phyloP scores from a whole-genome alignment of 2,888 invertebrate genomes.

The Allacma fusca region DNA sequence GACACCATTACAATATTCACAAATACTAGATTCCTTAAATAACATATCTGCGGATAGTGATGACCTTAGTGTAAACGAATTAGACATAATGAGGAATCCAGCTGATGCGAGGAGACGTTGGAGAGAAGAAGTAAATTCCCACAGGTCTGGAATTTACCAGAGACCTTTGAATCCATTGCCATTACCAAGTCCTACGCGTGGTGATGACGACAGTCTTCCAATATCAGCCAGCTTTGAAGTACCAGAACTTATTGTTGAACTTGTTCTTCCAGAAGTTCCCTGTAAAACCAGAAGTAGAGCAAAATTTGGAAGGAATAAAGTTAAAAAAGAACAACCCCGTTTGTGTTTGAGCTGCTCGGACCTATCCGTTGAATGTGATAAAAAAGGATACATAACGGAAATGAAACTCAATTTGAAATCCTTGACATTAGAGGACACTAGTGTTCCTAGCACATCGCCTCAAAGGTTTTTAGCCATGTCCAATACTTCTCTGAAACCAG shows the following conservation, averaged over 20 bases:
- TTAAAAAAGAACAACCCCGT: conserved; percentile 46
- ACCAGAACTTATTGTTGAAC: conserved; percentile 77
- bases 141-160: background rate
- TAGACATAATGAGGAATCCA: conserved; percentile 27
- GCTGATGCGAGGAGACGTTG: conserved; percentile 46
- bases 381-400: conserved; percentile 53
- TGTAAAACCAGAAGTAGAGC: background rate
- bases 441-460: conserved; percentile 78
- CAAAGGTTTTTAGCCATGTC: conserved; percentile 87
- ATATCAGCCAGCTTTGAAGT: conserved; percentile 75
- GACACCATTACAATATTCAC: conserved; percentile 87
- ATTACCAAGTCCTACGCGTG: conserved; percentile 58
- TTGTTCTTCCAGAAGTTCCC: conserved; percentile 63
- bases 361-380: conserved; percentile 57
- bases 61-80: conserved; percentile 51
- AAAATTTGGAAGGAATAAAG: background rate
- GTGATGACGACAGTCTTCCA: conserved; percentile 53
- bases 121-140: conserved; percentile 50
- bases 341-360: conserved; percentile 58
- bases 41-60: conserved; percentile 57
- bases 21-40: conserved; percentile 77
- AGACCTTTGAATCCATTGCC: conserved; percentile 48
- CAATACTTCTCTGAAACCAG: conserved; percentile 63
- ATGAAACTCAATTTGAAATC: conserved; percentile 71
- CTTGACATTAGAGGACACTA: conserved; percentile 88